A percentile compares a stretch with the other conserved stretches of the same genome.
Evolutionary conservation across 2,888 invertebrate species (phyloP).

Genomic region (Macrophya annulata): DNA sequence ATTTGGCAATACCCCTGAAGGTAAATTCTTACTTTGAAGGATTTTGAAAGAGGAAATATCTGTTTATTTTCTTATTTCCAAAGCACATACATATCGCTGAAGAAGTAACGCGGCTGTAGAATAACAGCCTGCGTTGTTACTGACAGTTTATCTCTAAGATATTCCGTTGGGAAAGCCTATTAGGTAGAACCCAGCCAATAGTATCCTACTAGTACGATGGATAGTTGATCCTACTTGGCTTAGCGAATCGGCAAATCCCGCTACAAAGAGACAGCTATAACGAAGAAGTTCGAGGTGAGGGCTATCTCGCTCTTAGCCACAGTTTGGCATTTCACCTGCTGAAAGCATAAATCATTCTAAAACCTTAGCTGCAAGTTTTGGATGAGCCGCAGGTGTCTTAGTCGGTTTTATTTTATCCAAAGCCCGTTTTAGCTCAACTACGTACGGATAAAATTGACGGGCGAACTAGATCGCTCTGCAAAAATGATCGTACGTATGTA

Average conservation of each 20-base stretch:
- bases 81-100: neutral
- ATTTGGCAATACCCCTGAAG: neutral
- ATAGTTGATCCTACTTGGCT: slow-evolving; percentile 62
- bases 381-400: slow-evolving; percentile 47
- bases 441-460: neutral
- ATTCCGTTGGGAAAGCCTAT: slow-evolving; percentile 70
- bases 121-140: neutral
- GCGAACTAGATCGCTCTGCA: neutral
- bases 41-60: neutral
- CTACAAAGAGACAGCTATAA: slow-evolving; percentile 61
- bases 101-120: neutral
- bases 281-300: neutral
- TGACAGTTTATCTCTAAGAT: slow-evolving; percentile 66
- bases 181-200: slow-evolving; percentile 65
- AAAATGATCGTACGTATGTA: neutral
- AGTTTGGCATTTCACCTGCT: slow-evolving; percentile 70
- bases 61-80: slow-evolving; percentile 5
- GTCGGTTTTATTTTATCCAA: slow-evolving; percentile 11
- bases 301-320: slow-evolving; percentile 45
- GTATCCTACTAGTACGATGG: slow-evolving; percentile 37
- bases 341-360: slow-evolving; percentile 70
- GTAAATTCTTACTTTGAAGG: neutral
- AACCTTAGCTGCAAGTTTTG: slow-evolving; percentile 42
- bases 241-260: slow-evolving; percentile 71
- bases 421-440: neutral